These are phyloP conservation scores for Pithys albifrons DNA, from an alignment of 2,113 vertebrate genomes.

Conservation along the genomic window DNA sequence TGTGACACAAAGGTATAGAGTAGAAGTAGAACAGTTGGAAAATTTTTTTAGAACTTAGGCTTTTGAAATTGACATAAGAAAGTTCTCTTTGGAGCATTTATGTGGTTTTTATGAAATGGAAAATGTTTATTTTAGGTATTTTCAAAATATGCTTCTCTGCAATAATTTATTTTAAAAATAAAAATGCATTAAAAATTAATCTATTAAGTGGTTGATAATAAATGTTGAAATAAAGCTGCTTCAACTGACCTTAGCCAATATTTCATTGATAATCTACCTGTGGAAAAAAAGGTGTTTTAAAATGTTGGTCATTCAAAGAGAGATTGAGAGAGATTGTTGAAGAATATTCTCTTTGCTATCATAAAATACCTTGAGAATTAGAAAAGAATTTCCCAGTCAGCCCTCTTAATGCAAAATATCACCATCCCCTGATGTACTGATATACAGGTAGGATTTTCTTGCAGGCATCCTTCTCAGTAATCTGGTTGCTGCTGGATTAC, in stretches of 20 bases:
- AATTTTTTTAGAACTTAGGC: not conserved
- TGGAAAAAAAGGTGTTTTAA: not conserved
- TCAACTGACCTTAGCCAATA: not conserved
- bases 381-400: not conserved
- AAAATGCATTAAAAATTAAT: not conserved
- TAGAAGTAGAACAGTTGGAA: not conserved
- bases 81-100: not conserved
- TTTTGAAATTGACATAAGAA: not conserved
- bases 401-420: not conserved
- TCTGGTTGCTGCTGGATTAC: not conserved
- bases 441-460: not conserved
- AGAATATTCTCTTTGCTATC: not conserved
- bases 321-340: not conserved
- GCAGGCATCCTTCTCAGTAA: not conserved
- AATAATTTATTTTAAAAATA: not conserved
- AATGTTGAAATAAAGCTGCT: not conserved
- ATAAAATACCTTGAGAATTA: not conserved
- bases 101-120: not conserved
- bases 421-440: not conserved
- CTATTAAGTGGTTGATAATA: not conserved
- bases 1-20: not conserved
- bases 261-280: not conserved
- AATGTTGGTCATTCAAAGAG: not conserved
- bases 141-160: not conserved
- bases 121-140: rapidly evolving